phyloP scores from a whole-genome alignment of 2,797 vertebrate genomes.

The Pseudochirops corinnae region DNA sequence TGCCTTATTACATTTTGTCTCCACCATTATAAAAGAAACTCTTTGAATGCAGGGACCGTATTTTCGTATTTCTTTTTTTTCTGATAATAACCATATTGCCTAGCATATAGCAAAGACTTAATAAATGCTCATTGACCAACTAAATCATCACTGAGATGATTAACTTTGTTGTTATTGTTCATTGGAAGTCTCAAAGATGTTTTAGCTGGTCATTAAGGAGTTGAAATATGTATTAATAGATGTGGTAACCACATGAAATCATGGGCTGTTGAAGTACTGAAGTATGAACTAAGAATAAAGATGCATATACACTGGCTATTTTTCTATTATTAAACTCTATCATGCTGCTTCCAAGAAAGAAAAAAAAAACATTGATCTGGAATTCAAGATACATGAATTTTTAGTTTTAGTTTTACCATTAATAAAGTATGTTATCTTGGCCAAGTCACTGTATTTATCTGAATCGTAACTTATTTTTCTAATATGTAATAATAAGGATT shows the following conservation, averaged over 20 bases:
- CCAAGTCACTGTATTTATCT: not conserved
- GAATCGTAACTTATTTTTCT: not conserved
- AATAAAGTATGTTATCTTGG: not conserved
- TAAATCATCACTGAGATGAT: not conserved
- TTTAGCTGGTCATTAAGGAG: not conserved
- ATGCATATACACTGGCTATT: not conserved
- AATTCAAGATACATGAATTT: not conserved
- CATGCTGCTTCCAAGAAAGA: not conserved
- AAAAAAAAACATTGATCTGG: not conserved
- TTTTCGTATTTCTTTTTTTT: not conserved
- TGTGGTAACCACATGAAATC: not conserved
- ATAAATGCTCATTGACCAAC: not conserved
- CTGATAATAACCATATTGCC: not conserved
- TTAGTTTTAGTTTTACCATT: not conserved
- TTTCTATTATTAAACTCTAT: not conserved
- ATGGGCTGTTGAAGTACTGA: not conserved
- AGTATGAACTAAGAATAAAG: not conserved
- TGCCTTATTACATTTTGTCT: not conserved
- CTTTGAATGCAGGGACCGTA: not conserved
- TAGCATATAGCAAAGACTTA: not conserved
- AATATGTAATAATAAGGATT: not conserved
- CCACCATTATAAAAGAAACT: not conserved
- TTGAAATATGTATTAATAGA: not conserved
- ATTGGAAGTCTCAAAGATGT: not conserved
- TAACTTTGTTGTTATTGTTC: not conserved